A percentile compares a stretch with the other conserved stretches of the same genome.
Evolutionary conservation across 1,140 invertebrate species (phyloP).

Genomic region (Berghia stephanieae): DNA sequence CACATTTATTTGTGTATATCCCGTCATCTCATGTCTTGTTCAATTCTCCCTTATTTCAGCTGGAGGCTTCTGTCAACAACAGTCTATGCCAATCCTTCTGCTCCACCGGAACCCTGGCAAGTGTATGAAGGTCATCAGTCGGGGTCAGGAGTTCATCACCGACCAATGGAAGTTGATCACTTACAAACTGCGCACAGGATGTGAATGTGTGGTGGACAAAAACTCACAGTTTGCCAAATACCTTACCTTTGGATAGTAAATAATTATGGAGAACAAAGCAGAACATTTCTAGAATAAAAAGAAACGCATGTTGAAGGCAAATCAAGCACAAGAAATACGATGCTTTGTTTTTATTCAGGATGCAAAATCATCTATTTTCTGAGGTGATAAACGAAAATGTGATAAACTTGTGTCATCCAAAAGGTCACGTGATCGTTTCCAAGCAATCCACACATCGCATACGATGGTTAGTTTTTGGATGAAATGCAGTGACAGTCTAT

Average conservation of each 20-base stretch:
- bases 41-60: neutral
- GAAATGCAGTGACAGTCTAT: too few relatives aligned
- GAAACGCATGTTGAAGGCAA: too few relatives aligned
- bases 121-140: slow-evolving; percentile 27
- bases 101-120: neutral
- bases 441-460: too few relatives aligned
- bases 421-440: too few relatives aligned
- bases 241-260: neutral
- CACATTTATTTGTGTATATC: too few relatives aligned
- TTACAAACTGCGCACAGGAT: slow-evolving; percentile 11
- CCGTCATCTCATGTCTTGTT: neutral
- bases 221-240: slow-evolving; percentile 20
- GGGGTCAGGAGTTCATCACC: slow-evolving; percentile 24
- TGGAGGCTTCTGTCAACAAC: slow-evolving; percentile 23
- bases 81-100: slow-evolving; percentile 8
- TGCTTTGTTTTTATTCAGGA: too few relatives aligned
- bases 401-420: too few relatives aligned
- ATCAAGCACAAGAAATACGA: too few relatives aligned
- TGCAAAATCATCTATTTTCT: too few relatives aligned
- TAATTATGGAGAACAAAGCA: neutral
- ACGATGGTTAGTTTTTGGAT: too few relatives aligned
- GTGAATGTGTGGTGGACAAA: slow-evolving; percentile 24
- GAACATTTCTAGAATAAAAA: too few relatives aligned
- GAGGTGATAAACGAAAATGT: too few relatives aligned
- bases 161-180: slow-evolving; percentile 26